Evolutionary conservation across 2,113 vertebrate species (phyloP), one percentile per base, ranked within the genome.

Genomic region (Eubucco bourcierii): DNA sequence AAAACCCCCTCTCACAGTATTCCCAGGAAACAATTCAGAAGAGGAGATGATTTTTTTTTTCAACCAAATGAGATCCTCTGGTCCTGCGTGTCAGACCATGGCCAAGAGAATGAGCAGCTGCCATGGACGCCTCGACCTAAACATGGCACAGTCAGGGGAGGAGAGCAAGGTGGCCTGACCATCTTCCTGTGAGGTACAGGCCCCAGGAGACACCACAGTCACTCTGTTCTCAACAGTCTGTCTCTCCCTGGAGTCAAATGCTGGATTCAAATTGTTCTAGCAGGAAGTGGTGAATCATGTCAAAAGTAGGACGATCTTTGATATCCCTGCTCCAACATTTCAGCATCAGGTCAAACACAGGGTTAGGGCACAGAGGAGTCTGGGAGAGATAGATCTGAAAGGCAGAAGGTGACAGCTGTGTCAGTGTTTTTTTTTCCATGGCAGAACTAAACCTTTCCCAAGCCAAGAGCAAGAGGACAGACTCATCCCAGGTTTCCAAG

Each of bases 321-420:
- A 99, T 98, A 21, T 99, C 99, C 94, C 99, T 98, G 97, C 97
- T 98, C 99, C 99, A 99, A 91, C 99, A 99, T 91, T 98, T 98
- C 88, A 99, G 98, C 99, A 99, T 99, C 92, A 99, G 97, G 92
- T 97, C 98, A 91, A 99, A 99, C 91, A 99, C 96, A 24, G 96
- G 91, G 47, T 99, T 98, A 21, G 99, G 98, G 73, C 99, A 99
- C 82, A 98, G 97, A 66, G 96, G 94, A 80, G 99, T 99, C 97
- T 98, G 98, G 8, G 98, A 98, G 74, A 99, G 98, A 95, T 99
- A 99, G 33, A 98, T 98, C 99, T 99, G 93, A 44, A 96, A 96
- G 33, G 60, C 53, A 94, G 73, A 92, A 77, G 82, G 63, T 12
- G 2, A 87, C 31, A 93, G 70, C 67, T 4, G 12, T 15, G 84